Evolutionary conservation across 2,888 invertebrate species (phyloP).

Genomic region (Synanthedon vespiformis): DNA sequence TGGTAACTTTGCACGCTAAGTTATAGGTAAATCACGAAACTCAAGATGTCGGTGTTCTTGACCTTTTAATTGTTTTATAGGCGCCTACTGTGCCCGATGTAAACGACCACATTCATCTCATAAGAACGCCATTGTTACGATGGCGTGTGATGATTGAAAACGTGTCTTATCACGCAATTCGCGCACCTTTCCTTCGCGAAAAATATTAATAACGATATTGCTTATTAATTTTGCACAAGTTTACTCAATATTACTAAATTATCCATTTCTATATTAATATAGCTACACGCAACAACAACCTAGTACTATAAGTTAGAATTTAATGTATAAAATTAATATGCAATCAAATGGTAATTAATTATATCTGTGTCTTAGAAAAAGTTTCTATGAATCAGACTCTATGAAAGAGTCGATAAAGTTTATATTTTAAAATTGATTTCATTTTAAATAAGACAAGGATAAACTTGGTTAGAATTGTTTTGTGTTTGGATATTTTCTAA

Average conservation of each 20-base stretch:
- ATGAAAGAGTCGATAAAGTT: no score
- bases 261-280: not conserved
- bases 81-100: not conserved
- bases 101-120: not conserved
- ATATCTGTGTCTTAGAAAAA: no score
- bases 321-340: no score
- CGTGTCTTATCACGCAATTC: slow-evolving; percentile 61
- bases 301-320: not conserved
- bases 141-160: slow-evolving; percentile 56
- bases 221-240: slow-evolving; percentile 17
- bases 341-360: no score
- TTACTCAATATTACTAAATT: not conserved
- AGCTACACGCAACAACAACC: not conserved
- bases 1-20: no score
- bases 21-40: no score
- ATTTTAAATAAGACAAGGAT: no score
- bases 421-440: no score
- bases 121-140: slow-evolving; percentile 30
- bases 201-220: slow-evolving; percentile 27
- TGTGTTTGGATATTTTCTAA: no score
- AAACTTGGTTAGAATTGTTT: no score
- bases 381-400: no score
- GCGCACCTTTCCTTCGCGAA: slow-evolving; percentile 25
- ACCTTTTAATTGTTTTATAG: not conserved
- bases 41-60: no score